phyloP scores from a whole-genome alignment of 2,888 invertebrate genomes.

The Rotaria macrura region DNA sequence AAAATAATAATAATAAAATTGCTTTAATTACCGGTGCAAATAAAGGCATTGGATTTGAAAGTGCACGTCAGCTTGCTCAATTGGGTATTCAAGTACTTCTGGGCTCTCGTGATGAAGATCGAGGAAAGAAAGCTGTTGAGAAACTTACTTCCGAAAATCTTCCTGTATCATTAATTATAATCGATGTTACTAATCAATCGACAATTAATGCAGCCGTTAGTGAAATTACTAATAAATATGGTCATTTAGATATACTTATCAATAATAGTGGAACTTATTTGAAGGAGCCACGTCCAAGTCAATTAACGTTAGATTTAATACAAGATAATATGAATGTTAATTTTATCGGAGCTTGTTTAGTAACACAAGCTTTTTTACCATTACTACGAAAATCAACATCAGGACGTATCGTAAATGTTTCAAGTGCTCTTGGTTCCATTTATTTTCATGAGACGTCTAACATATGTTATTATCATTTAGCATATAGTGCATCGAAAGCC shows the following conservation, averaged over 20 bases:
- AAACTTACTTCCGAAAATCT: not conserved
- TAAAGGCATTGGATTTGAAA: not conserved
- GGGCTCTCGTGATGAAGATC: not conserved
- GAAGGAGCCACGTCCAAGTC: not conserved
- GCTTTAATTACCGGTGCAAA: not conserved
- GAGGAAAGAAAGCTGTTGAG: not conserved
- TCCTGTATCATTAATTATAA: not conserved
- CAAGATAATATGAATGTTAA: not conserved
- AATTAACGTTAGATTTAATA: not conserved
- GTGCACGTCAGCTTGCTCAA: not conserved
- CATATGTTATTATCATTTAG: not conserved
- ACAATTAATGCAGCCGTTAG: not conserved
- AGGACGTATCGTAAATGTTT: not conserved
- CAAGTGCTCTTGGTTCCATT: not conserved
- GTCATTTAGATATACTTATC: not conserved
- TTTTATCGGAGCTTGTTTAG: not conserved
- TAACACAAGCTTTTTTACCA: not conserved
- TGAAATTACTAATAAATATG: not conserved
- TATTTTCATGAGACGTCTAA: not conserved
- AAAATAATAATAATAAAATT: not conserved
- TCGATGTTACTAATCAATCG: not conserved
- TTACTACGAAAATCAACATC: not conserved
- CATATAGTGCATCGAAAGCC: slow-evolving; percentile 2
- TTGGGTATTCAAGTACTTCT: not conserved
- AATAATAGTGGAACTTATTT: not conserved